phyloP scores from a whole-genome alignment of 2,797 vertebrate genomes.

The Sparidentex hasta region DNA sequence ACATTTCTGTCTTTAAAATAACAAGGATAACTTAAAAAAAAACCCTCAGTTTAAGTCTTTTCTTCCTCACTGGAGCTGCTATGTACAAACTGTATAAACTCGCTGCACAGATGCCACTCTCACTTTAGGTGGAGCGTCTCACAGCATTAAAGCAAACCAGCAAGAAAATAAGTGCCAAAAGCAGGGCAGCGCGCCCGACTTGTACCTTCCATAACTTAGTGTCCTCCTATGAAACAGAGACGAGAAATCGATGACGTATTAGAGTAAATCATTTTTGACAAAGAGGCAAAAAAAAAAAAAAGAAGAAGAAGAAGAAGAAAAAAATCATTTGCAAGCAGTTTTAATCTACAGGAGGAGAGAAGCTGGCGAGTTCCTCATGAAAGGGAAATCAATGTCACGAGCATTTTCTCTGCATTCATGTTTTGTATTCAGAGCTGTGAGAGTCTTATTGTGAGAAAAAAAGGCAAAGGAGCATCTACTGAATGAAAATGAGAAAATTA shows the following conservation, averaged over 20 bases:
- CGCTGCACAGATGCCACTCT: slow-evolving; percentile 59
- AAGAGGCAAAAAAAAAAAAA: slow-evolving; percentile 32
- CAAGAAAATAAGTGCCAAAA: slow-evolving; percentile 68
- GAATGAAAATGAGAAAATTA: slow-evolving; percentile 68
- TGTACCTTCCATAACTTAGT: slow-evolving; percentile 60
- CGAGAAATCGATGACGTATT: slow-evolving; percentile 58
- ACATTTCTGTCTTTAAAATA: slow-evolving; percentile 61
- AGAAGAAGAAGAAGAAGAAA: slow-evolving; percentile 24
- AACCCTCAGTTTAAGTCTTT: slow-evolving; percentile 32
- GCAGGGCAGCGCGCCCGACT: slow-evolving; percentile 21
- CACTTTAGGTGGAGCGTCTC: slow-evolving; percentile 36
- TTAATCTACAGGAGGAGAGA: slow-evolving; percentile 43
- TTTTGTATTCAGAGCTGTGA: slow-evolving; percentile 55
- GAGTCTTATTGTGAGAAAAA: slow-evolving; percentile 52
- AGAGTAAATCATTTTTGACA: slow-evolving; percentile 46
- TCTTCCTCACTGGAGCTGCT: slow-evolving; percentile 47
- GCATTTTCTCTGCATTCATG: slow-evolving; percentile 54
- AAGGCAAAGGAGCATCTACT: slow-evolving; percentile 55
- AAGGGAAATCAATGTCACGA: slow-evolving; percentile 61
- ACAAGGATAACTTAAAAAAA: slow-evolving; percentile 77
- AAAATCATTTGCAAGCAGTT: slow-evolving; percentile 52
- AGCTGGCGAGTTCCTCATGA: slow-evolving; percentile 34
- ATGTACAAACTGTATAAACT: slow-evolving; percentile 60
- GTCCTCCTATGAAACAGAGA: slow-evolving; percentile 51
- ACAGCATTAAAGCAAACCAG: slow-evolving; percentile 45